Evolutionary conservation across 2,888 invertebrate species (phyloP), one percentile per base, ranked within the genome.

Genomic region (Ceriagrion tenellum): DNA sequence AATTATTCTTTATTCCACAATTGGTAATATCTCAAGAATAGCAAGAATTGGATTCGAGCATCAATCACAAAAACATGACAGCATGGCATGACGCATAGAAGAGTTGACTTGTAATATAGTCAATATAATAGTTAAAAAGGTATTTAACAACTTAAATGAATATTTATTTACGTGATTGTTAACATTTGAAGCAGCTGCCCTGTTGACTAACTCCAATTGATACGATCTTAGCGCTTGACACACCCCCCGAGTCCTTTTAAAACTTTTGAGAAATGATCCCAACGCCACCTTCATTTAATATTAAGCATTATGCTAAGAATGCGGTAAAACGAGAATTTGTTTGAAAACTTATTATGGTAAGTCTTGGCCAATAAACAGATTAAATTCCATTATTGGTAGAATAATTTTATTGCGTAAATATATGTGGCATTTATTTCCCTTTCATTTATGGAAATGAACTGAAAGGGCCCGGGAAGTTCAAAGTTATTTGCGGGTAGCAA

Each of bases 211-310:
- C 18, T n/a, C 20, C 40, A 47, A n/a, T 91, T 93, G 26, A 6
- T n/a, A 30, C 35, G 63, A 40, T 0, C 69, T n/a, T n/a, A 6
- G 18, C 26, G 47, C n/a, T 47, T 74, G 93, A 93, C 93, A 93
- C 93, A 93, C 93, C 93, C 93, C 89, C 91, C 74, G 35, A 69
- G n/a, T 13, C 69, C 59, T 93, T 93, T 93, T 74, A 69, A 93
- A 93, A 93, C 93, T 93, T 93, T 93, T 74, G 20, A 35, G 26
- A 47, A 74, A 0, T n/a, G 93, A 93, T 47, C 26, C n/a, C 69
- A 69, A 63, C 40, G 93, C 93, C 93, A 93, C 47, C 93, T 93
- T 47, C n/a, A 40, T 93, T 93, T 74, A 89, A 55, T 89, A 23
- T 55, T 74, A 26, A 16, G 47, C 4, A 47, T 10, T n/a, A 74